These are phyloP conservation scores for Sycon ciliatum DNA, from an alignment of 37 sponge, comb jelly and placozoan genomes.

Conservation along the genomic window DNA sequence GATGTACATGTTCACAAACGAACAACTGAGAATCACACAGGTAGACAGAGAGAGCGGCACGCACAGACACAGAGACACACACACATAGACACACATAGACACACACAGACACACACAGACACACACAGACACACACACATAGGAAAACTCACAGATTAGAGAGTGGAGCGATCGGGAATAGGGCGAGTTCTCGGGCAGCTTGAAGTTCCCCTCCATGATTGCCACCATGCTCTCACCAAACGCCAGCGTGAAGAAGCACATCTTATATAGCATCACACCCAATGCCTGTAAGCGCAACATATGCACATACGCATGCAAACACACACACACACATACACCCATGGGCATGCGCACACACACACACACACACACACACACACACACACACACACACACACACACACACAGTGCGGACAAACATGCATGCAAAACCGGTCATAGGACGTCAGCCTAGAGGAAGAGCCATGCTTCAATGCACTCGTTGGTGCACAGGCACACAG, in stretches of 20 bases:
- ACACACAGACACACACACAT: not conserved
- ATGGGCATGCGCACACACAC: no score
- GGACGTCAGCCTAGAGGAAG: no score
- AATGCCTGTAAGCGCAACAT: slow-evolving; percentile 57
- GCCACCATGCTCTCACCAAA: slow-evolving; percentile 86
- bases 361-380: slow-evolving; percentile 5
- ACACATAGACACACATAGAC: no score
- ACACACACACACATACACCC: not conserved
- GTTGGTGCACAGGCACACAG: no score
- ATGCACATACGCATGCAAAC: not conserved
- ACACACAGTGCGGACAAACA: not conserved
- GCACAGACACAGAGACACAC: no score
- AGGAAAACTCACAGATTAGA: slow-evolving; percentile 56
- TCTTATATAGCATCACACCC: slow-evolving; percentile 83
- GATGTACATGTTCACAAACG: no score
- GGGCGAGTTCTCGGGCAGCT: slow-evolving; percentile 51
- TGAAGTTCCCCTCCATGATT: slow-evolving; percentile 65
- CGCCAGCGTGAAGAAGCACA: slow-evolving; percentile 88
- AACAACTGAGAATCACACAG: no score
- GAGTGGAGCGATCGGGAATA: slow-evolving; percentile 58
- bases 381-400: slow-evolving; percentile 66
- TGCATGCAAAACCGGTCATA: no score
- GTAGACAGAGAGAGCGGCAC: no score
- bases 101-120: not conserved
- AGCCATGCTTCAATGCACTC: no score